Evolutionary conservation across 2,888 invertebrate genomes (phyloP).

Genomic region (Meandrusa payeni): DNA sequence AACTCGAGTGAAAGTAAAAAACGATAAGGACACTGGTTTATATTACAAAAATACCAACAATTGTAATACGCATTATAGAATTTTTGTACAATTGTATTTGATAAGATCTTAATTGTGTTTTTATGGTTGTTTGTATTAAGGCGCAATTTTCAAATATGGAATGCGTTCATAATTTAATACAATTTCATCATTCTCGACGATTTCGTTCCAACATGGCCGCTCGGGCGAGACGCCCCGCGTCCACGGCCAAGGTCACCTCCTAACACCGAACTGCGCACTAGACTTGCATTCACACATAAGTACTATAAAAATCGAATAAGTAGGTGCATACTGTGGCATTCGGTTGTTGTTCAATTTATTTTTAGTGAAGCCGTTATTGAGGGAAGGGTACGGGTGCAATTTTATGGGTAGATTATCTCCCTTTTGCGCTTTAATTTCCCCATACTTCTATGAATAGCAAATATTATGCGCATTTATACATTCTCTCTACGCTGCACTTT

Average conservation of each 20-base stretch:
- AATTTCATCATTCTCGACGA: conserved; percentile 64
- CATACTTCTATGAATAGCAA: too few relatives aligned
- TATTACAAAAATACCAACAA: too few relatives aligned
- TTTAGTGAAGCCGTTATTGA: conserved; percentile 1
- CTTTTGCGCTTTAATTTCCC: too few relatives aligned
- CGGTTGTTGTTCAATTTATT: conserved; percentile 5
- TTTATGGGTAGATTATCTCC: too few relatives aligned
- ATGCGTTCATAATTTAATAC: conserved; percentile 61
- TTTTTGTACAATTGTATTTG: too few relatives aligned
- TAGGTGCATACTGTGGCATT: too few relatives aligned
- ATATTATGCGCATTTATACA: too few relatives aligned
- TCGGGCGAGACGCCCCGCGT: conserved; percentile 70
- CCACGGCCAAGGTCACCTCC: conserved; percentile 75
- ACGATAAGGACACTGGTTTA: too few relatives aligned
- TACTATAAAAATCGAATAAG: conserved; percentile 13
- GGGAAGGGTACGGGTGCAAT: too few relatives aligned
- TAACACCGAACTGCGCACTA: conserved; percentile 69
- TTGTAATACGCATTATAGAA: too few relatives aligned
- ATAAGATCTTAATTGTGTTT: background rate
- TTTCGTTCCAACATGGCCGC: conserved; percentile 66
- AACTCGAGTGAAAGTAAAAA: too few relatives aligned
- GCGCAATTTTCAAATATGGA: conserved; percentile 20
- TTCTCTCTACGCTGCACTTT: too few relatives aligned
- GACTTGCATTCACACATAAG: conserved; percentile 35
- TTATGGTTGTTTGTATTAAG: conserved; percentile 8